Base-by-base conservation (phyloP, 2,888 invertebrate genomes). In the Andrena bicolor region DNA sequence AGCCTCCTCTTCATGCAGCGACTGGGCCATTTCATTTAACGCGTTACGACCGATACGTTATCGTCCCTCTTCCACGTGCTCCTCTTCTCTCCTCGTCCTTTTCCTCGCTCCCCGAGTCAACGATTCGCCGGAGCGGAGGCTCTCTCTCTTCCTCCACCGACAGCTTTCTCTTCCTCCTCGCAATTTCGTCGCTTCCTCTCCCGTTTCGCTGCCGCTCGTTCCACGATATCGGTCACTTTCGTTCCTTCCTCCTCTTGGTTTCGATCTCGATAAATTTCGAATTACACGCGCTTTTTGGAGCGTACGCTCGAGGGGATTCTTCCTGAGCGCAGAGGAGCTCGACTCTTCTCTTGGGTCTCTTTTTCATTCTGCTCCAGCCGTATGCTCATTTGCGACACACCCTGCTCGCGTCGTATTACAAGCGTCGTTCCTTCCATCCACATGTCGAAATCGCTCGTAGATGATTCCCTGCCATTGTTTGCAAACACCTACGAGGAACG, bases 391-490 rank as follows among this genome's bases (percentile, higher is more conserved):
- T 63, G 56, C 72, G 86, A 85, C 86, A 63, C 86, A 86, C 86
- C 86, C 86, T 86, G 78, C 30, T 66, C 75, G 84, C 78, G 76
- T 87, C 85, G 63, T 70, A 75, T 84, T 84, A 80, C 80, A 68
- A 68, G 63, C 84, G 64, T 75, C 74, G 85, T 79, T 75, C 48
- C 75, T 79, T 75, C 48, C 75, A 49, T 72, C 68, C 56, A 68
- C 85, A 61, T 80, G 85, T 86, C 85, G 87, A 87, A 87, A 86
- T 87, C 80, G 58, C 16, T 26, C 73, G 64, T 74, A 77, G 87
- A 86, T 78, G 87, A 86, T 87, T 80, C 86, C 71, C 64, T 49
- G 79, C 85, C 78, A 86, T 86, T 87, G 86, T 87, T 87, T 86
- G 88, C 86, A 87, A 85, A 86, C 86, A 87, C 87, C 87, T 86